A percentile compares a stretch with the other conserved stretches of the same genome.
phyloP scores from a whole-genome alignment of 2,113 vertebrate species.

The Trogon melanurus region DNA sequence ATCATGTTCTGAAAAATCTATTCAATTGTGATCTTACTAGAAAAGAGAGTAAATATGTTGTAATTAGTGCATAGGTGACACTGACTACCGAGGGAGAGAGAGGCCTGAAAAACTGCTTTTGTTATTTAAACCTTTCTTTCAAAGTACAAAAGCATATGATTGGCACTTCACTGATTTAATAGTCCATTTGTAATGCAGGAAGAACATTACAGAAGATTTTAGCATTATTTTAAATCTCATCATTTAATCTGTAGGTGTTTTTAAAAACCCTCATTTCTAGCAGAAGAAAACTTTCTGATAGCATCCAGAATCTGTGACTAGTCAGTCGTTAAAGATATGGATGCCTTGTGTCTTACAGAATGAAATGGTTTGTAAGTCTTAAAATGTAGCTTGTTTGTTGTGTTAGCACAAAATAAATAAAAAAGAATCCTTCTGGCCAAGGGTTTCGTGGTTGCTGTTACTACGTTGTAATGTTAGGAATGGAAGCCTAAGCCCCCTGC shows the following conservation, averaged over 20 bases:
- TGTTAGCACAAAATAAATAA: neutral
- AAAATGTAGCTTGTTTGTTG: neutral
- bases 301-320: slow-evolving; percentile 17
- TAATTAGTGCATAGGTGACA: slow-evolving; percentile 76
- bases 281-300: slow-evolving; percentile 59
- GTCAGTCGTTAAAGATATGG: slow-evolving; percentile 24
- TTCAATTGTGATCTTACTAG: slow-evolving; percentile 63
- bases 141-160: slow-evolving; percentile 77
- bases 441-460: neutral
- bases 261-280: slow-evolving; percentile 64
- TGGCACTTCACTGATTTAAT: slow-evolving; percentile 78
- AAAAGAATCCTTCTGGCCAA: neutral
- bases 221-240: slow-evolving; percentile 77
- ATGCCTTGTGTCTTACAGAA: slow-evolving; percentile 28
- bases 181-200: slow-evolving; percentile 78
- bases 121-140: slow-evolving; percentile 78
- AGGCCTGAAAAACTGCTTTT: slow-evolving; percentile 75
- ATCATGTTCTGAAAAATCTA: slow-evolving; percentile 62
- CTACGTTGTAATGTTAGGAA: neutral
- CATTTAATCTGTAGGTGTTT: slow-evolving; percentile 74
- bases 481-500: neutral
- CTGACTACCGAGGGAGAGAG: slow-evolving; percentile 60
- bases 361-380: neutral
- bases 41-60: slow-evolving; percentile 70
- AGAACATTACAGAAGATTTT: slow-evolving; percentile 75